A percentile compares a stretch with the other conserved stretches of the same genome.
phyloP scores from a whole-genome alignment of 2,888 invertebrate species.

The Synanthedon tipuliformis region DNA sequence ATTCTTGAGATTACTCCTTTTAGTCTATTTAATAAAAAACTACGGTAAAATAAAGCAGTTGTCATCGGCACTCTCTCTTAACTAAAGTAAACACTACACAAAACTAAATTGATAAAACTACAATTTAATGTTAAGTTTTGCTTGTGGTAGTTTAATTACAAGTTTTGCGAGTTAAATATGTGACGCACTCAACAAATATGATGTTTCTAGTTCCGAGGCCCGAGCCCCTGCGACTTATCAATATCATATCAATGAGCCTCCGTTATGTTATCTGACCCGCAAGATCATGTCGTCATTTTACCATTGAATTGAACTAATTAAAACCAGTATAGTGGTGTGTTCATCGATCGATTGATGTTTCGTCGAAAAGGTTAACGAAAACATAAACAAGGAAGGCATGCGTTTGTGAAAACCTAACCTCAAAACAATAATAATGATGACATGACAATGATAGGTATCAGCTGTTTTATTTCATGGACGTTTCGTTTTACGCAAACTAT shows the following conservation, averaged over 20 bases:
- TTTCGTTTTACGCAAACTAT: not conserved
- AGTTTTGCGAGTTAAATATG: too few species aligned
- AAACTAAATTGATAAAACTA: not conserved
- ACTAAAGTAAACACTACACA: not conserved
- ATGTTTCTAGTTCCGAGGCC: constrained; percentile 1
- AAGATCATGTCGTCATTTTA: constrained; percentile 20
- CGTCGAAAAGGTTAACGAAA: not conserved
- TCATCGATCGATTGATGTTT: not conserved
- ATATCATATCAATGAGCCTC: constrained; percentile 10
- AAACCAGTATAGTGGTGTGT: not conserved
- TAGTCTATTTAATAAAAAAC: constrained; percentile 28
- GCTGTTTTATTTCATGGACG: not conserved
- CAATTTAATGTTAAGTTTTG: too few species aligned
- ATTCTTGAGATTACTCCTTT: constrained; percentile 24
- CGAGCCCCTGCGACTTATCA: constrained; percentile 28
- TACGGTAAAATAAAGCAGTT: not conserved
- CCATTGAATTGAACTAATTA: constrained; percentile 18
- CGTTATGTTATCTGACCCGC: constrained; percentile 45
- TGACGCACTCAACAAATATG: too few species aligned
- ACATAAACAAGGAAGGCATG: not conserved
- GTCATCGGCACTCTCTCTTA: not conserved
- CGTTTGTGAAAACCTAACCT: not conserved
- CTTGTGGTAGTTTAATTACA: too few species aligned
- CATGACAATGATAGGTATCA: not conserved
- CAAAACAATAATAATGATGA: not conserved